Evolutionary conservation across 1,140 invertebrate species (phyloP).

Genomic region (Camponotus floridanus): DNA sequence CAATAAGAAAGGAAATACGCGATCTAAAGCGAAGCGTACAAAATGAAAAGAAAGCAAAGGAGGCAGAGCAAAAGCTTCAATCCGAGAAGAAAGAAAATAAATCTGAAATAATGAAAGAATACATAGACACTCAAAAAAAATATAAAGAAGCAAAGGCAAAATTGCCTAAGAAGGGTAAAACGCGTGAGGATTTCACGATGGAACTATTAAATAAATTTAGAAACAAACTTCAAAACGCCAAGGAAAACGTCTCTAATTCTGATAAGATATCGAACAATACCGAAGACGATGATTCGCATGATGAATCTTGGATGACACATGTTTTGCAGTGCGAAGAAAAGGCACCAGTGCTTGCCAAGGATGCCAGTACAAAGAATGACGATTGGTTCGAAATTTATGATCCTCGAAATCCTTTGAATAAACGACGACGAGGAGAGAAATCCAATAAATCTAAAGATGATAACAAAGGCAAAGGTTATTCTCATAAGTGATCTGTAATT

Average conservation of each 20-base stretch:
- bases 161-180: constrained; percentile 89
- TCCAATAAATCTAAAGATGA: constrained; percentile 56
- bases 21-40: constrained; percentile 90
- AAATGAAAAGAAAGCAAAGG: constrained; percentile 88
- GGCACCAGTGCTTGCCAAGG: constrained; percentile 94
- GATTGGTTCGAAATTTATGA: constrained; percentile 99
- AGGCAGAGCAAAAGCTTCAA: constrained; percentile 84
- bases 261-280: constrained; percentile 76
- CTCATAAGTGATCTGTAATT: constrained; percentile 44
- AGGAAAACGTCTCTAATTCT: constrained; percentile 80
- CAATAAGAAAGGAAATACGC: constrained; percentile 92
- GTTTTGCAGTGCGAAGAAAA: constrained; percentile 93
- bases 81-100: constrained; percentile 83
- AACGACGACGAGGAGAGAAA: constrained; percentile 92
- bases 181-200: constrained; percentile 91
- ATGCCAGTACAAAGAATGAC: constrained; percentile 96
- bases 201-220: constrained; percentile 94
- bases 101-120: constrained; percentile 91
- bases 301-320: constrained; percentile 92
- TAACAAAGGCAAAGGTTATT: constrained; percentile 17
- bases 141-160: constrained; percentile 91
- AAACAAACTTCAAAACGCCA: constrained; percentile 90
- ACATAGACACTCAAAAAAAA: constrained; percentile 91
- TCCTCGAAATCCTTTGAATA: constrained; percentile 97
- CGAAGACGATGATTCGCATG: constrained; percentile 84